Conservation (phyloP, 2,888 invertebrate species). For the Leptura quadrifasciata region DNA sequence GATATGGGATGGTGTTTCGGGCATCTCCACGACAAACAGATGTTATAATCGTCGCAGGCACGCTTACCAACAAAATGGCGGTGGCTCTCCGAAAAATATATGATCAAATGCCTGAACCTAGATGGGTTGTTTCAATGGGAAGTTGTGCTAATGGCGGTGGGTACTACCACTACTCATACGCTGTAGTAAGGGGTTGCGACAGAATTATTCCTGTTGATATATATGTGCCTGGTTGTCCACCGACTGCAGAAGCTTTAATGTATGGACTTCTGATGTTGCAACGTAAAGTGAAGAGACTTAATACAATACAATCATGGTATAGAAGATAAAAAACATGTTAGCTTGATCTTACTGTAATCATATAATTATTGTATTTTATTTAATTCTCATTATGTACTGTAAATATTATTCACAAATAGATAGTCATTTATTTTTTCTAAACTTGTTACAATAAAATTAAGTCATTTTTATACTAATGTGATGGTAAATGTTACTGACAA, state of each 20-base stretch:
- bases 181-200: conserved; percentile 86
- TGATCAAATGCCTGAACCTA: conserved; percentile 80
- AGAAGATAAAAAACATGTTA: conserved; percentile 58
- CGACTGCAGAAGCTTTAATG: conserved; percentile 93
- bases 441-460: too few species aligned
- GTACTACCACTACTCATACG: conserved; percentile 86
- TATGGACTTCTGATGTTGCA: conserved; percentile 90
- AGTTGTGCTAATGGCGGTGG: conserved; percentile 87
- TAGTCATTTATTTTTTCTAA: too few species aligned
- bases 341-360: background rate
- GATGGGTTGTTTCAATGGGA: conserved; percentile 87
- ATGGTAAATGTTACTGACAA: too few species aligned
- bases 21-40: conserved; percentile 80
- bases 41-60: conserved; percentile 79
- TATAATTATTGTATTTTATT: background rate
- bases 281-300: conserved; percentile 89
- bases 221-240: conserved; percentile 95
- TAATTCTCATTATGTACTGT: too few species aligned
- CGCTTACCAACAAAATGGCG: conserved; percentile 84
- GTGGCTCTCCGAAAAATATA: conserved; percentile 79
- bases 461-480: too few species aligned
- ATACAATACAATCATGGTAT: conserved; percentile 74
- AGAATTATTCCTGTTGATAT: conserved; percentile 89
- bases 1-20: conserved; percentile 79
- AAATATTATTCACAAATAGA: too few species aligned